A percentile compares a stretch with the other conserved stretches of the same genome.
phyloP scores from a whole-genome alignment of 2,113 vertebrate species.

The cattle (Bos taurus) region ARS-UCD2.0 NC_037335.1:104008001-104008500 shows the following conservation, averaged over 20 bases:
- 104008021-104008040: background rate
- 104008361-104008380: background rate
- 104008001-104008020: background rate
- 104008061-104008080: background rate
- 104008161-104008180: background rate
- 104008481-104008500: background rate
- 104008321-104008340: background rate
- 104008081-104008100: background rate
- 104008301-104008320: background rate
- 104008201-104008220: background rate
- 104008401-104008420: background rate
- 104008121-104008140: background rate
- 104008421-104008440: background rate
- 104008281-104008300: background rate
- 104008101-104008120: background rate
- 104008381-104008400: background rate
- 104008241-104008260: background rate
- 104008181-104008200: background rate
- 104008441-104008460: background rate
- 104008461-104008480: background rate
- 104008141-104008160: too few species aligned
- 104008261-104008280: background rate
- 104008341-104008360: background rate
- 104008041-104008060: background rate
- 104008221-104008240: background rate